Evolutionary conservation across 2,113 vertebrate genomes (phyloP).

Genomic region (Corythornis cristatus): DNA sequence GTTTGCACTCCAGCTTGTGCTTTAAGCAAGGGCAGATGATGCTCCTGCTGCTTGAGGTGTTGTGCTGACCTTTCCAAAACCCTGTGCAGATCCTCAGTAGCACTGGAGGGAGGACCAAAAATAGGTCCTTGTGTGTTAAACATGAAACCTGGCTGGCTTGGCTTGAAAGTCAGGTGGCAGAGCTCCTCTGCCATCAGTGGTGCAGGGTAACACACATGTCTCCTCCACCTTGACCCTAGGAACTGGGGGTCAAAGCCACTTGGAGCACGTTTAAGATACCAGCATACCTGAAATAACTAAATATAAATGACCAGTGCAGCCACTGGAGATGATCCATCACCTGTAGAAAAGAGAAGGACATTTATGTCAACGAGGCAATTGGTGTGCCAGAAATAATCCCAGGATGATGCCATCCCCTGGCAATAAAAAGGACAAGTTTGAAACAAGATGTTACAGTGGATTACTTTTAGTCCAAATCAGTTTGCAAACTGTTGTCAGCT

Average conservation of each 20-base stretch:
- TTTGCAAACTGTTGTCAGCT: background rate
- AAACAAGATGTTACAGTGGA: background rate
- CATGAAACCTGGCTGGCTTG: background rate
- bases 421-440: background rate
- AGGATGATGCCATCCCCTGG: background rate
- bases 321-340: background rate
- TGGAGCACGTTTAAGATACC: background rate
- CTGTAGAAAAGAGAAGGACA: background rate
- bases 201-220: background rate
- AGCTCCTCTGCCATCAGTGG: accelerated
- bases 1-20: background rate
- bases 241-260: background rate
- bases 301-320: background rate
- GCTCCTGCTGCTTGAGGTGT: background rate
- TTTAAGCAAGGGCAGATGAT: background rate
- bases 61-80: background rate
- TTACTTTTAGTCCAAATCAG: background rate
- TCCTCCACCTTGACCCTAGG: no score
- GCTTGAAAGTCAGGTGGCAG: background rate
- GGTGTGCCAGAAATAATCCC: accelerated
- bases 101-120: background rate
- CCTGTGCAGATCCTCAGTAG: background rate
- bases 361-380: background rate
- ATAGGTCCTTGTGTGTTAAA: background rate
- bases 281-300: background rate